phyloP scores from a whole-genome alignment of 2,113 vertebrate genomes.

The Xenus cinereus region DNA sequence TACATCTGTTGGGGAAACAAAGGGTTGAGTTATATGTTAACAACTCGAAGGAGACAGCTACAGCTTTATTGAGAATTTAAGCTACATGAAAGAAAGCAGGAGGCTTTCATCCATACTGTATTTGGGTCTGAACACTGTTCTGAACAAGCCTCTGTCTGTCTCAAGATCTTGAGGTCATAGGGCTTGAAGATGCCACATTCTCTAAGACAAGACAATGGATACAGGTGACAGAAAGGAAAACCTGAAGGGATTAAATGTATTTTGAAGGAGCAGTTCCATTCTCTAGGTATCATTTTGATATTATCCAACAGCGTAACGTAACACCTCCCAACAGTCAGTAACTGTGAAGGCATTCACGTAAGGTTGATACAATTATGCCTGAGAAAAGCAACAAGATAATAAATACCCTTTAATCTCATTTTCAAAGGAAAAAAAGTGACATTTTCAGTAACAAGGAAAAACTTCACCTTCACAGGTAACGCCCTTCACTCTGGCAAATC shows the following conservation, averaged over 20 bases:
- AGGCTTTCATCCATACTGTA: not conserved
- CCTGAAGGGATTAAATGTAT: not conserved
- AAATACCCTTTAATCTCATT: not conserved
- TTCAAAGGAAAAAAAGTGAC: not conserved
- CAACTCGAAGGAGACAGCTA: not conserved
- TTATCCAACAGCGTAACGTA: not conserved
- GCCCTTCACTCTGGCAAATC: conserved; percentile 77
- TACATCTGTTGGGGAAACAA: conserved; percentile 65
- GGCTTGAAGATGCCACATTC: not conserved
- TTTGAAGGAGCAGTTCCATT: not conserved
- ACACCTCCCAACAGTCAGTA: not conserved
- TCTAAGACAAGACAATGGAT: not conserved
- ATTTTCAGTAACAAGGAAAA: not conserved
- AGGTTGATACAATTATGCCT: not conserved
- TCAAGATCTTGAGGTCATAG: not conserved
- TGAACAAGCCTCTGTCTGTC: not conserved
- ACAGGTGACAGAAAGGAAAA: not conserved
- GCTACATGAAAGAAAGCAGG: not conserved
- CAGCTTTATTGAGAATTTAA: not conserved
- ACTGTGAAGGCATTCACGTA: not conserved
- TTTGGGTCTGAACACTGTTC: not conserved
- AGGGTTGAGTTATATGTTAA: not conserved
- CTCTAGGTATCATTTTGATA: not conserved
- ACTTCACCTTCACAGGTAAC: conserved; percentile 77
- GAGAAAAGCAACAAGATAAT: not conserved